Evolutionary conservation across 2,888 invertebrate genomes (phyloP), one percentile per base, ranked within the genome.

Genomic region (Pseudolycoriella hygida): DNA sequence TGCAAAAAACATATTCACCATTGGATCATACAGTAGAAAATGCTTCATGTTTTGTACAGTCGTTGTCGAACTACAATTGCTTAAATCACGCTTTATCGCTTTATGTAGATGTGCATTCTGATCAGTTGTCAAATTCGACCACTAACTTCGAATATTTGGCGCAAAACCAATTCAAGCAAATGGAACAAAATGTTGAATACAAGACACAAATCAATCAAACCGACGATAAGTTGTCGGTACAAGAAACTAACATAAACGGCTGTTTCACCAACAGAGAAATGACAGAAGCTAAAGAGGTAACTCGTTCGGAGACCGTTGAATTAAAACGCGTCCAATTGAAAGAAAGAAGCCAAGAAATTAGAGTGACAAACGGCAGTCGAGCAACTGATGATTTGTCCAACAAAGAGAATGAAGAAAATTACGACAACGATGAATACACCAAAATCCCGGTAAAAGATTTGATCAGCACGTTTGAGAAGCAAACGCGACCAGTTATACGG

Each of bases 401-500:
- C 46, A 47, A 42, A 30, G 31, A 30, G 48, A 48, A 38, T 40
- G 53, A 56, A 25, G 50, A 51, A 19, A 55, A 57, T 19, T 5
- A 5, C 17, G 43, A 38, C 3, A 17, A 10, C 17, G 60, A 61
- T 32, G 56, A 63, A 47, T 66, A 67, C 47, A 54, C 57, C 18
- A 64, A 66, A 54, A 54, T 68, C 43, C 67, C 67, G 19, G 67
- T 43, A 6, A 38, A 40, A 14, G 57, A 62, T 42, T 56, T 78
- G 30, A 77, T 78, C 42, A 67, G 69, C 49, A 71, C 69, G 51
- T 78, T 76, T 52, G 77, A 78, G 53, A 70, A 74, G 53, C 73
- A 72, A n/a, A 67, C 68, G n/a, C 61, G 69, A 57, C 72, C 74
- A 1, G 56, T 66, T 4, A 61, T 73, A 56, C 68, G 69, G 46